Evolutionary conservation across 2,888 invertebrate species (phyloP), one percentile per base, ranked within the genome.

Genomic region (Caenorhabditis plicata): DNA sequence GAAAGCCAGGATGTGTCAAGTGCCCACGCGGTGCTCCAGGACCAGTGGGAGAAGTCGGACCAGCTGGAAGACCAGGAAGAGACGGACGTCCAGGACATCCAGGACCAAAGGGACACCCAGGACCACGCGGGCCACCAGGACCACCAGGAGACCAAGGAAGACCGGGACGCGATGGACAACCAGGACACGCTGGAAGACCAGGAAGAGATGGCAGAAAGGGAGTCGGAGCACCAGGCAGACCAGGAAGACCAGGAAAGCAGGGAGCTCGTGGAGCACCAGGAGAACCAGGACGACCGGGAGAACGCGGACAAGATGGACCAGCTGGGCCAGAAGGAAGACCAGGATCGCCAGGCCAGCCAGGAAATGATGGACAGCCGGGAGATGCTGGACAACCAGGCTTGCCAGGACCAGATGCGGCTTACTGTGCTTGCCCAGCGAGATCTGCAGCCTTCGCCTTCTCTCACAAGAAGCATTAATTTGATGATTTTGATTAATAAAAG

Each of bases 1-100:
- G 42, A 7, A 52, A 64, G 23, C 53, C 60, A 29, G 47, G 54
- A 19, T 71, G 71, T 49, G 54, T 68, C 47, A 57, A 63, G 55
- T 63, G 74, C 47, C 67, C 67, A 39, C 51, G 49, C 15, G 67
- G 67, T 35, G 47, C 56, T 25, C 51, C 63, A 33, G 67, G 67
- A 50, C 63, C 48, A 27, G 19, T 48, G 0, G 54, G 54, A 48
- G 39, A 32, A 44, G n/a, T 26, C 3, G 54, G 54, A 38, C 63
- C 56, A 15, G 57, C 63, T 8, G 70, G 68, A 32, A 67, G 67
- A 20, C 62, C 69, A 36, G 69, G 71, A 40, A 64, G 66, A 17
- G 74, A 71, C 13, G 73, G 73, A 23, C 58, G 44, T 35, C 47
- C 47, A 42, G 54, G 54, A 32, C 48, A 47, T 39, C 54, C 62